Evolutionary conservation across 2,888 invertebrate genomes (phyloP), one percentile per base, ranked within the genome.

Genomic region (Hartigia nigra): DNA sequence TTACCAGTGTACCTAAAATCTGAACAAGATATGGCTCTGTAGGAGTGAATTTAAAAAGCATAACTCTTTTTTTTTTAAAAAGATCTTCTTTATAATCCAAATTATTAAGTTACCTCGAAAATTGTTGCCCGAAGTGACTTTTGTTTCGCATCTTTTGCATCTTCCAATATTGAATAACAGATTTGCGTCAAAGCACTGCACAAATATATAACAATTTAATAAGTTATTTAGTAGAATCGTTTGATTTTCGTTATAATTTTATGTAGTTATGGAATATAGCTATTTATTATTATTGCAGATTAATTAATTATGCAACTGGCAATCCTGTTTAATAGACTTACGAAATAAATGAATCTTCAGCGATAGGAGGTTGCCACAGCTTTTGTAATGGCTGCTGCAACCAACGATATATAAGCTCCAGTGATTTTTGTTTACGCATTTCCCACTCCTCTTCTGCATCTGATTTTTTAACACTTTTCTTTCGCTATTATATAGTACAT

Each of bases 341-440:
- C 97, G 95, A 95, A 74, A 97, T 94, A 93, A 97, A 97, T 85
- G 95, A 95, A 88, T 97, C 96, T 87, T 97, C 97, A 55, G 95
- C 95, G 70, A 97, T 92, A 0, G 97, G 97, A 11, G 97, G 97
- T 85, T 95, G 95, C 97, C 97, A 98, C 0, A 98, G 93, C 80
- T 94, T 93, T 74, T 95, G 94, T 31, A 98, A 89, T 4, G 95
- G 95, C 81, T 95, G 93, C 83, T 95, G 95, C 31, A 97, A 88
- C 77, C 96, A 91, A 86, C 95, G 93, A 84, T 95, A 94, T 12
- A 97, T 87, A 31, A 94, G 92, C 9, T 95, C 93, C 12, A 97
- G 91, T 55, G 95, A 95, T 76, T 94, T 93, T 80, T 94, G 94
- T 80, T 95, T 94, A 83, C 95, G 95, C 4, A 92, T 89, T 82